Percentiles rank a stretch among this genome's conserved stretches.
Evolutionary conservation across 2,797 vertebrate species (phyloP).

Genomic region (Bradypus variegatus): DNA sequence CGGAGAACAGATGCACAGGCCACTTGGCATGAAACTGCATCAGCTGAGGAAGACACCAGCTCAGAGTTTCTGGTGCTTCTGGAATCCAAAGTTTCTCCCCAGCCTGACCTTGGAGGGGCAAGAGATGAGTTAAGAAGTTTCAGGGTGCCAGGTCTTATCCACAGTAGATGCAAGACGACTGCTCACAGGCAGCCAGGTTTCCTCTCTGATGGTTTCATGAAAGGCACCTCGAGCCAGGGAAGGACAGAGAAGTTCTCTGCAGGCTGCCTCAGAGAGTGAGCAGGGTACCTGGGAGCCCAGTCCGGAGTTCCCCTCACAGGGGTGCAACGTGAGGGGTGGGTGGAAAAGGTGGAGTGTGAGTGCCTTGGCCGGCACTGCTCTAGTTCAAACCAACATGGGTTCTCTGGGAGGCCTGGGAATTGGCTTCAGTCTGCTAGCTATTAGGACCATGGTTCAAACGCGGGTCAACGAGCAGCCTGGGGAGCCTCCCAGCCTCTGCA

Average conservation of each 20-base stretch:
- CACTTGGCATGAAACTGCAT: no score
- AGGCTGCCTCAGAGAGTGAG: accelerated
- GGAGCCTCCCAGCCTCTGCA: conserved; percentile 35
- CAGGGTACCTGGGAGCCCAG: not conserved
- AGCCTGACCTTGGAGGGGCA: not conserved
- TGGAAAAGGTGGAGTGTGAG: not conserved
- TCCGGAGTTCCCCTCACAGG: not conserved
- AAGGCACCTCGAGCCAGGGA: not conserved
- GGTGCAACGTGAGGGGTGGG: not conserved
- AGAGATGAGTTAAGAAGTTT: not conserved
- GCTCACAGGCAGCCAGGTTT: not conserved
- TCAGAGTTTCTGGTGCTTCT: not conserved
- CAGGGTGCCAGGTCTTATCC: not conserved
- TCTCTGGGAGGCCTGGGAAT: conserved; percentile 32
- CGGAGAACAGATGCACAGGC: not conserved
- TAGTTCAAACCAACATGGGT: conserved; percentile 17
- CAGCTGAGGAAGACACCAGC: not conserved
- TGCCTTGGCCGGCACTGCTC: not conserved
- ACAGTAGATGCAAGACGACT: not conserved
- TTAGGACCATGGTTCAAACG: conserved; percentile 57
- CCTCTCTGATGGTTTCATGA: not conserved
- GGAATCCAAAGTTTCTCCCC: not conserved
- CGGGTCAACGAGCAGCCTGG: conserved; percentile 41
- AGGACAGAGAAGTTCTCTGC: not conserved
- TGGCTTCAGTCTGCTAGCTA: conserved; percentile 54